Conservation (phyloP, 2,888 invertebrate genomes). For the Dryobotodes eremita region DNA sequence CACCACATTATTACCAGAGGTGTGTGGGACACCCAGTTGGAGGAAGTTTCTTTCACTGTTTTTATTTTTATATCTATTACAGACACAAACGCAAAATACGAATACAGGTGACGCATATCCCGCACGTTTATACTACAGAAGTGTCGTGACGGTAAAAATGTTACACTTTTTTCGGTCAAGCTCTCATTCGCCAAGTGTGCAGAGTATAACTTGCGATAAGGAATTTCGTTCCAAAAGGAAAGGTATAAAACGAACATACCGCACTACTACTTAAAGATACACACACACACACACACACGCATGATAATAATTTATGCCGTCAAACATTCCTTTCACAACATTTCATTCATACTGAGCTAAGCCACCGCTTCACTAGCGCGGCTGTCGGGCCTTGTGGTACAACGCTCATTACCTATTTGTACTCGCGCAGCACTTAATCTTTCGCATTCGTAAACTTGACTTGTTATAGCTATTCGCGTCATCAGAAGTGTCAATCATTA, state of each 20-base stretch:
- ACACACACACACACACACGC: background rate
- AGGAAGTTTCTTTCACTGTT: background rate
- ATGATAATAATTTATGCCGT: background rate
- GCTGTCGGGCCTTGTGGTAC: no score
- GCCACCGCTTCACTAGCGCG: background rate
- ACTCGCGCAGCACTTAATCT: background rate
- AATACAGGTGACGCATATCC: background rate
- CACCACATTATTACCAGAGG: background rate
- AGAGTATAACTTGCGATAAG: background rate
- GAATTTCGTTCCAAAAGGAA: background rate
- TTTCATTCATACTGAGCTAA: background rate
- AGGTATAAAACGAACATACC: background rate
- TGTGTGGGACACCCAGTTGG: background rate
- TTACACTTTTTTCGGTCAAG: background rate
- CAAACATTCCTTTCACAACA: background rate
- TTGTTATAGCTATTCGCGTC: background rate
- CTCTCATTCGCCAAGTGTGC: background rate
- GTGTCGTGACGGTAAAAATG: background rate
- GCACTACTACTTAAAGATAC: no score
- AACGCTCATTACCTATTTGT: background rate
- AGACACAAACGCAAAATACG: background rate
- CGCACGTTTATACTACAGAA: background rate
- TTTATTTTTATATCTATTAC: background rate
- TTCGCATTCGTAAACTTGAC: background rate
- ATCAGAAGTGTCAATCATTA: background rate